These are phyloP conservation scores for Pemphredon lugubris DNA, from an alignment of 2,888 invertebrate species.

Conservation along the genomic window DNA sequence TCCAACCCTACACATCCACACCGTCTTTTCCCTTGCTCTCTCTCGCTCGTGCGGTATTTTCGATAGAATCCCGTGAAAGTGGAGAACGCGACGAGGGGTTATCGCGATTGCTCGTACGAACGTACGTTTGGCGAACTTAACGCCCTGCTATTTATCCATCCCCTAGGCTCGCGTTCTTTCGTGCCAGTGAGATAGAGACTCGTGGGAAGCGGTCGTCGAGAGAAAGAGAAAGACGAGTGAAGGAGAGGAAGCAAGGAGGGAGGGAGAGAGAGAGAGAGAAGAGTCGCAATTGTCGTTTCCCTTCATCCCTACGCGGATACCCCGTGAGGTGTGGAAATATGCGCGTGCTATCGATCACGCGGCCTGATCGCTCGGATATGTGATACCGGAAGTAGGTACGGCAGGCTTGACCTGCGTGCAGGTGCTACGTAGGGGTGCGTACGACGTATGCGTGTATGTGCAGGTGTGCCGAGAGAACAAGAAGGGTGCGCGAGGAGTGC, in stretches of 20 bases:
- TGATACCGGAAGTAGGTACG: conserved; percentile 69
- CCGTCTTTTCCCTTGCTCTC: too few species aligned
- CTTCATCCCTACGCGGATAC: conserved; percentile 9
- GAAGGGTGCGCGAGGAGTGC: conserved; percentile 51
- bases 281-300: conserved; percentile 2
- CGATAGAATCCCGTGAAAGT: too few species aligned
- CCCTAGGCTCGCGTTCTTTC: too few species aligned
- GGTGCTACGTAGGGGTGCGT: conserved; percentile 50
- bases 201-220: too few species aligned
- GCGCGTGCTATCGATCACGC: conserved; percentile 65
- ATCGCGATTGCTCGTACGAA: too few species aligned
- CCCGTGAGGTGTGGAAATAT: conserved; percentile 47
- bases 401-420: conserved; percentile 64
- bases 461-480: conserved; percentile 34
- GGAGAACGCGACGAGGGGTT: too few species aligned
- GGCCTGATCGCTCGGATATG: conserved; percentile 61
- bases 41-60: too few species aligned
- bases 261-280: conserved; percentile 1
- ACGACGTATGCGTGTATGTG: conserved; percentile 45
- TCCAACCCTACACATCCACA: too few species aligned
- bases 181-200: too few species aligned
- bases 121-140: too few species aligned
- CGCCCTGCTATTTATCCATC: too few species aligned
- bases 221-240: too few species aligned
- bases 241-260: conserved; percentile 13